Evolutionary conservation across 1,140 invertebrate genomes (phyloP).

Genomic region (Bombus superbus): DNA sequence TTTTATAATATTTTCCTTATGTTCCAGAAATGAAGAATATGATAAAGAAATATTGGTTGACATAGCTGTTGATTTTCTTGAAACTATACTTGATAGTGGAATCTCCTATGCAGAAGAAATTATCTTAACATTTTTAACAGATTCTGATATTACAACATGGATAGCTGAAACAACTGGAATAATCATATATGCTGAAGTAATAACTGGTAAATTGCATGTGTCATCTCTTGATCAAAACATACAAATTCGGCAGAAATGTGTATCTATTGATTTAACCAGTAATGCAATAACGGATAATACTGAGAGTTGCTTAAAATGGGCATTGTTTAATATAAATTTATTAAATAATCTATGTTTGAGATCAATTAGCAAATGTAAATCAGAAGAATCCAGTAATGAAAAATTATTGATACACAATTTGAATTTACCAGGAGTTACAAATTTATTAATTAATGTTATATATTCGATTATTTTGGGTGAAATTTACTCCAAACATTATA

Average conservation of each 20-base stretch:
- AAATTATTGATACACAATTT: background rate
- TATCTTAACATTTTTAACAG: constrained; percentile 67
- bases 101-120: constrained; percentile 54
- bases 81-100: constrained; percentile 73
- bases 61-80: constrained; percentile 79
- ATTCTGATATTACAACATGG: constrained; percentile 73
- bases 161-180: constrained; percentile 70
- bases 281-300: constrained; percentile 65
- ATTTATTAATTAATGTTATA: constrained; percentile 65
- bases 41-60: constrained; percentile 75
- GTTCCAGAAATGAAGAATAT: constrained; percentile 71
- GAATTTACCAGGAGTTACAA: constrained; percentile 46
- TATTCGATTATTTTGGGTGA: constrained; percentile 69
- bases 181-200: constrained; percentile 74
- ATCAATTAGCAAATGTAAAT: background rate
- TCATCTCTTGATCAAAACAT: constrained; percentile 62
- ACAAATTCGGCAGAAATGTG: constrained; percentile 57
- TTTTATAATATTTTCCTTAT: constrained; percentile 15
- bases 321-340: constrained; percentile 73
- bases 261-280: constrained; percentile 63
- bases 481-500: constrained; percentile 74
- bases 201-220: constrained; percentile 73
- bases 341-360: constrained; percentile 69
- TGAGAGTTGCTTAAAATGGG: constrained; percentile 76
- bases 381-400: constrained; percentile 1